phyloP scores from a whole-genome alignment of 2,797 vertebrate genomes.

The Scyliorhinus canicula region DNA sequence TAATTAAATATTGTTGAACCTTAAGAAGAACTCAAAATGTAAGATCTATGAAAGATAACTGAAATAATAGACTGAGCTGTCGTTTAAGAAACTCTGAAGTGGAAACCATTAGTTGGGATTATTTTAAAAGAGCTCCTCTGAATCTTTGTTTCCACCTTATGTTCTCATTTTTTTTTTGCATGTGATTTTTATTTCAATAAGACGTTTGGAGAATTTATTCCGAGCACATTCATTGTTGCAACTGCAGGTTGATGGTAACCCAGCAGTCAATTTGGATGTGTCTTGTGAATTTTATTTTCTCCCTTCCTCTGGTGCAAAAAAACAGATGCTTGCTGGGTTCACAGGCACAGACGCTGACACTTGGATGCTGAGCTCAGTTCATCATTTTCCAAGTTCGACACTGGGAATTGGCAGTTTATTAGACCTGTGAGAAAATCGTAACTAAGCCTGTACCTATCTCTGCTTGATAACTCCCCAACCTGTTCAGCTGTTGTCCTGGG shows the following conservation, averaged over 20 bases:
- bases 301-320: background rate
- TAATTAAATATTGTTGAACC: constrained; percentile 1
- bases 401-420: background rate
- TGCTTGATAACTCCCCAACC: background rate
- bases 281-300: background rate
- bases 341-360: background rate
- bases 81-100: background rate
- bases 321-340: background rate
- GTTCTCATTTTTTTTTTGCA: background rate
- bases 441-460: background rate
- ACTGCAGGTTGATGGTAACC: background rate
- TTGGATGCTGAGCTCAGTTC: background rate
- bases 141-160: background rate
- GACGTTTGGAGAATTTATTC: background rate
- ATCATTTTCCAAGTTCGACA: background rate
- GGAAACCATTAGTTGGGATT: background rate
- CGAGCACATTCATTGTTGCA: background rate
- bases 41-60: background rate
- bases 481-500: background rate
- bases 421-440: background rate
- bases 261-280: too few relatives aligned
- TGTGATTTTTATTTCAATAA: background rate
- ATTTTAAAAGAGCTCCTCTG: background rate
- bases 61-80: background rate
- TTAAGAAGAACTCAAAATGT: background rate